These are phyloP conservation scores for Theonella swinhoei DNA, from an alignment of 37 sponge, comb jelly and placozoan genomes.

Conservation along the genomic window DNA sequence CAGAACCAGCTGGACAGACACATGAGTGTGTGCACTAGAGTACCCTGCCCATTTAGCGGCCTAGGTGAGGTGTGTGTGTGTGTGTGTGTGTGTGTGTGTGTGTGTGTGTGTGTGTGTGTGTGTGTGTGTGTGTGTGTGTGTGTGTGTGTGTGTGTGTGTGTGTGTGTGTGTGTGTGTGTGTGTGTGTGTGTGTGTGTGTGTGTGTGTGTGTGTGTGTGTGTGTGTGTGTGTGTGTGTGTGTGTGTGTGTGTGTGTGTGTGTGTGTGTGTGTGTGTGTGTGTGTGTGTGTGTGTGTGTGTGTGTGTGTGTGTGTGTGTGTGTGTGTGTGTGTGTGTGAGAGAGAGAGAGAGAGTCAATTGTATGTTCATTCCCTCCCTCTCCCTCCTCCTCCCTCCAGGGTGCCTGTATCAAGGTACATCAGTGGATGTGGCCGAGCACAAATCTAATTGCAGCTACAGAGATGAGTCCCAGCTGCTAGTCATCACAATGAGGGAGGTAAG, in stretches of 20 bases:
- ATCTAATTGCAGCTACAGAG: conserved; percentile 43
- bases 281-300: too few relatives aligned
- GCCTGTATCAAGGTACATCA: conserved; percentile 58
- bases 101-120: too few relatives aligned
- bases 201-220: too few relatives aligned
- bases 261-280: too few relatives aligned
- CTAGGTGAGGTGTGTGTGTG: conserved; percentile 53
- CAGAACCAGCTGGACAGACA: conserved; percentile 68
- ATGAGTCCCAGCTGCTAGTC: conserved; percentile 65
- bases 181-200: too few relatives aligned
- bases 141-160: too few relatives aligned
- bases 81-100: conserved; percentile 9
- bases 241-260: too few relatives aligned
- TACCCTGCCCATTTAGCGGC: conserved; percentile 66
- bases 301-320: too few relatives aligned
- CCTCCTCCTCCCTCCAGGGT: conserved; percentile 44
- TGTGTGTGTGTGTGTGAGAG: neutral
- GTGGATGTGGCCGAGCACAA: conserved; percentile 60
- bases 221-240: too few relatives aligned
- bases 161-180: too few relatives aligned
- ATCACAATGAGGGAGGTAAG: conserved; percentile 74
- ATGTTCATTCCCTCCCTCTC: neutral
- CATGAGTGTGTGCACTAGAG: conserved; percentile 39
- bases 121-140: too few relatives aligned
- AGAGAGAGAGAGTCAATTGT: neutral